Conservation (phyloP, 2,113 vertebrate genomes). For the Salvelinus namaycush region DNA sequence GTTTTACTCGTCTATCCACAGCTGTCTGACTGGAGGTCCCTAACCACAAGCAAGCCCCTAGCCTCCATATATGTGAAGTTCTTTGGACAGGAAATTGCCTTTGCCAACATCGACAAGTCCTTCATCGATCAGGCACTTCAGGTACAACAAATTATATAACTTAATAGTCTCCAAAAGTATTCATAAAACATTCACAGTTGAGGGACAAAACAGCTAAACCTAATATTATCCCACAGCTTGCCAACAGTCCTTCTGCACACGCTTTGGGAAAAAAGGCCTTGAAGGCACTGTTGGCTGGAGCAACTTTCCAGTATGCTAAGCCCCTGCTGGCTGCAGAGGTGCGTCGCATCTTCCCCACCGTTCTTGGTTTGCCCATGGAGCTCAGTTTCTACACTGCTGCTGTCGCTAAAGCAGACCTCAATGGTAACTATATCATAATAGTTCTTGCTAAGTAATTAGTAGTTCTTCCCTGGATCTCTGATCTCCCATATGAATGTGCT, state of each 20-base stretch:
- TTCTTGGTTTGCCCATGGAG: slow-evolving; percentile 78
- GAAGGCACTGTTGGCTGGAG: slow-evolving; percentile 56
- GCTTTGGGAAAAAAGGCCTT: slow-evolving; percentile 26
- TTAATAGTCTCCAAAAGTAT: no score
- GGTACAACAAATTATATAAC: no score
- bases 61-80: slow-evolving; percentile 73
- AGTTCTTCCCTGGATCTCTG: no score
- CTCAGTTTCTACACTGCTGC: slow-evolving; percentile 67
- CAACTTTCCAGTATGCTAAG: slow-evolving; percentile 57
- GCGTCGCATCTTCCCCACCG: slow-evolving; percentile 72
- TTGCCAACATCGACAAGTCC: no score
- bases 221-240: slow-evolving; percentile 42
- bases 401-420: slow-evolving; percentile 57
- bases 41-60: slow-evolving; percentile 66
- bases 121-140: no score
- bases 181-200: no score
- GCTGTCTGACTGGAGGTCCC: slow-evolving; percentile 74
- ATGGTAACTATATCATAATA: slow-evolving; percentile 50
- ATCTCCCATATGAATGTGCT: neutral
- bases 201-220: neutral
- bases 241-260: slow-evolving; percentile 25
- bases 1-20: slow-evolving; percentile 43
- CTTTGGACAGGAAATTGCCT: slow-evolving; percentile 80
- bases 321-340: slow-evolving; percentile 71
- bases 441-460: no score